Percentiles rank a stretch among this genome's conserved stretches.
phyloP scores from a whole-genome alignment of 2,888 invertebrate genomes.

The Pseudococcus viburni region DNA sequence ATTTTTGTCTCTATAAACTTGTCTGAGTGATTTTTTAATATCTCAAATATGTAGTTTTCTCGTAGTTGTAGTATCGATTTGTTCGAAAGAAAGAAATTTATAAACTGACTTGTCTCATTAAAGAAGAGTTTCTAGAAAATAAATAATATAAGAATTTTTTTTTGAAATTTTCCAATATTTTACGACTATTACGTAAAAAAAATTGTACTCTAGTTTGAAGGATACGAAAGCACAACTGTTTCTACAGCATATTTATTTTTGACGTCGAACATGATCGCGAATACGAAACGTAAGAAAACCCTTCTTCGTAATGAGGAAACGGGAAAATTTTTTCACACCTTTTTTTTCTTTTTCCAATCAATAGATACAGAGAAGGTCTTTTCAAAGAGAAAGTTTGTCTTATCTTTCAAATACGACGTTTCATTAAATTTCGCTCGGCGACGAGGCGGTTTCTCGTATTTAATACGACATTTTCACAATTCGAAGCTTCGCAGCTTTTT shows the following conservation, averaged over 20 bases:
- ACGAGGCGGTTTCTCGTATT: background rate
- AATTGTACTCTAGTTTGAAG: background rate
- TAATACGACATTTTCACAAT: conserved; percentile 2
- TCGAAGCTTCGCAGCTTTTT: background rate
- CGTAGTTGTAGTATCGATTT: background rate
- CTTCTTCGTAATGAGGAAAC: conserved; percentile 9
- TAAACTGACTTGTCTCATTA: background rate
- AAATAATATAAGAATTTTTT: background rate
- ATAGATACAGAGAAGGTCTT: conserved; percentile 8
- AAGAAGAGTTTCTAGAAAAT: background rate
- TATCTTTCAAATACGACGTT: conserved; percentile 22
- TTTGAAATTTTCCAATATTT: background rate
- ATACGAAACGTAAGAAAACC: background rate
- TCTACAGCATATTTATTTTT: background rate
- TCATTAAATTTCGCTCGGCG: background rate
- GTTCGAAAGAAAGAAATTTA: background rate
- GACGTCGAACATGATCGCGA: background rate
- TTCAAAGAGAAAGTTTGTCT: conserved; percentile 16
- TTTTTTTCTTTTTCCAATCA: background rate
- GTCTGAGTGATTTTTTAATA: background rate
- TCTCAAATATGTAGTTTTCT: conserved; percentile 17
- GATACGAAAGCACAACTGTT: background rate
- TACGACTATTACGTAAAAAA: background rate
- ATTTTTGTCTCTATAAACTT: background rate
- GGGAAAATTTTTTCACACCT: background rate